Conservation (phyloP, 2,797 vertebrate species). For the Anas acuta region DNA sequence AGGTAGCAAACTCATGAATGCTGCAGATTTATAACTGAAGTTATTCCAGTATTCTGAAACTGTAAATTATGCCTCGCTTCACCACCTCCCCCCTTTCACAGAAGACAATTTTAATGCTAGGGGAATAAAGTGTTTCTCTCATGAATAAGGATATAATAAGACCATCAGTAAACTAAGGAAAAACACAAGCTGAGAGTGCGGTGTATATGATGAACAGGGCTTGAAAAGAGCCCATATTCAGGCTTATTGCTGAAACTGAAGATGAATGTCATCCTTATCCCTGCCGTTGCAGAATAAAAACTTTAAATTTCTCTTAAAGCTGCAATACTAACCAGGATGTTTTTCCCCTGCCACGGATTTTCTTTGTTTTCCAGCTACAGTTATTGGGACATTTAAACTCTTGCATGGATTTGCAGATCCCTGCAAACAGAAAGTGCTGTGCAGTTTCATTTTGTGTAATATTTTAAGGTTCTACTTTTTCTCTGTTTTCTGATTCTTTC, state of each 20-base stretch:
- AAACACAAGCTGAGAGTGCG: background rate
- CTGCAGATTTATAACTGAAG: conserved; percentile 2
- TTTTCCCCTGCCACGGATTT: background rate
- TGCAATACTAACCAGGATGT: background rate
- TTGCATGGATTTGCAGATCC: background rate
- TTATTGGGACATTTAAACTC: background rate
- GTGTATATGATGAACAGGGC: background rate
- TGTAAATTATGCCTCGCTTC: conserved; percentile 8
- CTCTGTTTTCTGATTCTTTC: background rate
- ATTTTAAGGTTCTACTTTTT: background rate
- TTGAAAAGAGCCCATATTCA: background rate
- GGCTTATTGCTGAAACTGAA: conserved; percentile 4
- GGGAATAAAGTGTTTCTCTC: conserved; percentile 4
- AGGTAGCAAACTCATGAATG: background rate
- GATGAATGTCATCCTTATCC: background rate
- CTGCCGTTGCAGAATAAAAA: background rate
- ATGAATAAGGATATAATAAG: conserved; percentile 11
- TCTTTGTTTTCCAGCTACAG: background rate
- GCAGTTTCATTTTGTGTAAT: background rate
- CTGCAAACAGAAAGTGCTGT: background rate
- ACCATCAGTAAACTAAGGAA: conserved; percentile 5
- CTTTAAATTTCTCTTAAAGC: background rate
- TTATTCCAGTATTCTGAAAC: conserved; percentile 24
- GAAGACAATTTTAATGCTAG: background rate
- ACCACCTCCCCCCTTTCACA: background rate